Conservation (phyloP, 2,888 invertebrate genomes). For the Tolmerus cingulatus region DNA sequence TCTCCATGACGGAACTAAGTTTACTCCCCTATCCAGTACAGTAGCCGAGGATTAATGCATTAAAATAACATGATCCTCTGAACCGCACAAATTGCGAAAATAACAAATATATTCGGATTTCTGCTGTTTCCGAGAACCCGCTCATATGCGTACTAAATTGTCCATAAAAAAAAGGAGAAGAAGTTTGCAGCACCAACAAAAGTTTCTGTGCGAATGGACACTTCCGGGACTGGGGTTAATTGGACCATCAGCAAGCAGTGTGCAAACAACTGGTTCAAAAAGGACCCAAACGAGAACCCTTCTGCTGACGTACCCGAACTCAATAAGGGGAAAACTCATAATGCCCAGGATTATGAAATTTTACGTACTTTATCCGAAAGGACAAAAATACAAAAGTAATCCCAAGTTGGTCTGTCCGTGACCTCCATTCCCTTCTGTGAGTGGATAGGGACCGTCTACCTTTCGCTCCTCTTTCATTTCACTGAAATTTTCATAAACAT, state of each 20-base stretch:
- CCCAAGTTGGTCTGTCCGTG: not conserved
- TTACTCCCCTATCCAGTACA: not conserved
- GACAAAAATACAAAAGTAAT: not conserved
- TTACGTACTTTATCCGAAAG: not conserved
- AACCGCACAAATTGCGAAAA: not conserved
- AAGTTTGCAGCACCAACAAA: slow-evolving; percentile 3
- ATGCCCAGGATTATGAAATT: not conserved
- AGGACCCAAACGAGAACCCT: not conserved
- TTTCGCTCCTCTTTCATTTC: not conserved
- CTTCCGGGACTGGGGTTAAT: slow-evolving; percentile 13
- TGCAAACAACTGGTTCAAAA: not conserved
- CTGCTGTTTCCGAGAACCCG: not conserved
- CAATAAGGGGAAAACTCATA: slow-evolving; percentile 3
- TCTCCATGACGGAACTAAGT: not conserved
- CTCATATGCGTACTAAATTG: not conserved
- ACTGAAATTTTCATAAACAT: not conserved
- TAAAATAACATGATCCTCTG: not conserved
- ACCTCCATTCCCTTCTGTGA: not conserved
- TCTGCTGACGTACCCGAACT: not conserved
- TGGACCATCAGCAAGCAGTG: slow-evolving; percentile 8
- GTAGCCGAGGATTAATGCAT: not conserved
- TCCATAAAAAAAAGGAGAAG: not conserved
- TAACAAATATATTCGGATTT: not conserved
- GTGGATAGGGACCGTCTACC: not conserved
- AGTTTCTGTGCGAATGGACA: not conserved